Base-by-base conservation (phyloP, 1,140 invertebrate species). In the Drosophila trapezifrons region DNA sequence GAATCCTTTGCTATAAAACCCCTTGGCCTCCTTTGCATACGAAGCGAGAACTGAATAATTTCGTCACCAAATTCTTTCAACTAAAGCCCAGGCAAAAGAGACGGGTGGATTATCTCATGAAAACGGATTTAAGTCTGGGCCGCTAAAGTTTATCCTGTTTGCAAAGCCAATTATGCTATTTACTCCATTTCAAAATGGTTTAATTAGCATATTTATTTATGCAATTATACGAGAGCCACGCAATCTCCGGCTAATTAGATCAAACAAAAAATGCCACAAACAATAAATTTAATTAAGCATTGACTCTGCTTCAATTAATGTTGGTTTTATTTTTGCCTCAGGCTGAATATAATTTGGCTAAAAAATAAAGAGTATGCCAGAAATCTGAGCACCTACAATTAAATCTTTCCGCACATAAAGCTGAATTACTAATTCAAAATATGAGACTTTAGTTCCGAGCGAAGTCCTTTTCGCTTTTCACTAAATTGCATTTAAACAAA, bases 11-110 rank as follows among this genome's bases (percentile, higher is more conserved):
- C 13, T 85, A 81, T 17, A 52, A 59, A 5, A 75, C 64, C 0
- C 17, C n/a, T 8, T 85, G 81, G 81, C 81, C 82, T 0, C 81
- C 81, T 1, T 45, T 85, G 64, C 82, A 85, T 32, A 58, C 81
- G 2, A 67, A 64, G 27, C 18, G 17, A 7, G 81, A 85, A 29
- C n/a, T 86, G n/a, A 37, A 67, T 1, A 37, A 27, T 9, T 86
- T 78, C 32, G 76, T 58, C 4, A 37, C 8, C 1, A 63, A 45
- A 13, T 84, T 85, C 65, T 85, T 85, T 25, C 62, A 80, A 32
- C 32, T 84, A 9, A 17, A 18, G 15, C 49, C 60, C 15, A 46
- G 25, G 0, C 10, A 81, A 18, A 70, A 56, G 27, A 43, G 25
- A 17, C 78, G 81, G 1, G 38, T 85, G 22, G 27, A 81, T 8